phyloP scores from a whole-genome alignment of 2,797 vertebrate species.

The Platalea minor region DNA sequence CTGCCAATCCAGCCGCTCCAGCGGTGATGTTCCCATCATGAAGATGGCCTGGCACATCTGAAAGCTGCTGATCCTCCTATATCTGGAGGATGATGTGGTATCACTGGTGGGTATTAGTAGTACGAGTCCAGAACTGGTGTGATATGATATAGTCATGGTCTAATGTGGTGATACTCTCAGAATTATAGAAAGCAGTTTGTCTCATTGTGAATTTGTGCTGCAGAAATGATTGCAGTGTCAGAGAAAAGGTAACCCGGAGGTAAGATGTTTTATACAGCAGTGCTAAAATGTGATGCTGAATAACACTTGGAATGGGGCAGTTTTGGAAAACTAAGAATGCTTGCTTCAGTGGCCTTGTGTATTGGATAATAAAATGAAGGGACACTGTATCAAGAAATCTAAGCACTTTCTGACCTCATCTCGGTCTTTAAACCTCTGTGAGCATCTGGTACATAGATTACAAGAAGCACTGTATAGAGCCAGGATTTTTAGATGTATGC shows the following conservation, averaged over 20 bases:
- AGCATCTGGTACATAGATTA: neutral
- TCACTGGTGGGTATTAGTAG: neutral
- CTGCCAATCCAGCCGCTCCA: neutral
- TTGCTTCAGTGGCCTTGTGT: neutral
- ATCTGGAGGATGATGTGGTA: neutral
- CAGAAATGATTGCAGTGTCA: neutral
- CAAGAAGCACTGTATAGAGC: neutral
- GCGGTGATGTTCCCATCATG: neutral
- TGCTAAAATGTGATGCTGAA: neutral
- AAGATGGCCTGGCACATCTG: neutral
- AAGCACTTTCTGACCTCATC: neutral
- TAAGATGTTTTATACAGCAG: neutral
- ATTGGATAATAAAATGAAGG: neutral
- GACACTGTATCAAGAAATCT: neutral
- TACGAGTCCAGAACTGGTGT: neutral
- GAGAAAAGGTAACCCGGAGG: neutral
- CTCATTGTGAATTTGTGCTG: neutral
- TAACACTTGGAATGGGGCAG: neutral
- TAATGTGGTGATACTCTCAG: neutral
- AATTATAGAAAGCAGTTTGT: neutral
- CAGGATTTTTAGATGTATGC: neutral
- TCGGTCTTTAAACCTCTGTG: neutral
- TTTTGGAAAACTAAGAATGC: neutral
- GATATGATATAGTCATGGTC: neutral
- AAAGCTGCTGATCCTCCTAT: rapidly evolving